Evolutionary conservation across 2,888 invertebrate genomes (phyloP).

Genomic region (Eudemis profundana): DNA sequence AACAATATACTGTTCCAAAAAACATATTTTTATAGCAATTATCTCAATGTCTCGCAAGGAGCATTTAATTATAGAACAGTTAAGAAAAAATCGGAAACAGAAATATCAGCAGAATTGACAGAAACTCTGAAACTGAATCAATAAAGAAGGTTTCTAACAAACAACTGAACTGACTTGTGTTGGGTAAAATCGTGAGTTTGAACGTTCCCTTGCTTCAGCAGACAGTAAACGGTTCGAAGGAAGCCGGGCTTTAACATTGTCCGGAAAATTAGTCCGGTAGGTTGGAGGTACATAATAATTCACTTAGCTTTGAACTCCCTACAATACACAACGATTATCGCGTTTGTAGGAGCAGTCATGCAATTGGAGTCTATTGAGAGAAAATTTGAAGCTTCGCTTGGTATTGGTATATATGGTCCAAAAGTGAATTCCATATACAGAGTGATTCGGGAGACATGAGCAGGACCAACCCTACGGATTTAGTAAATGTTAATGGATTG

Average conservation of each 20-base stretch:
- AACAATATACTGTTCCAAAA: no score
- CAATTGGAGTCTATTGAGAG: constrained; percentile 3
- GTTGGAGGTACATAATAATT: constrained; percentile 9
- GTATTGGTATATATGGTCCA: no score
- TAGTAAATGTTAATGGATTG: no score
- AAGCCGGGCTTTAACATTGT: constrained; percentile 2
- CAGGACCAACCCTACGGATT: no score
- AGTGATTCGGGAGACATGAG: no score
- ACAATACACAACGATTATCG: background rate
- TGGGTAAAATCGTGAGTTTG: background rate
- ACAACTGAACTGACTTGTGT: background rate
- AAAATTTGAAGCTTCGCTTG: background rate
- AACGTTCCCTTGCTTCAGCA: background rate
- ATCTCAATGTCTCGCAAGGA: no score
- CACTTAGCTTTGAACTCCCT: constrained; percentile 20
- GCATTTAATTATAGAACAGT: no score
- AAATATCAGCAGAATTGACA: background rate
- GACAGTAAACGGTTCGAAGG: background rate
- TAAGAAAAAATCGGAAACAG: no score
- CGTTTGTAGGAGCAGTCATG: constrained; percentile 5
- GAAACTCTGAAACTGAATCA: background rate
- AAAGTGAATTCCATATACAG: background rate
- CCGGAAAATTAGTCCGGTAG: constrained; percentile 10
- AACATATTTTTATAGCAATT: no score
- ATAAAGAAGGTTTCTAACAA: background rate